A percentile compares a stretch with the other conserved stretches of the same genome.
These are phyloP conservation scores for Connochaetes taurinus DNA, from an alignment of 2,113 vertebrate species.

Conservation along the genomic window DNA sequence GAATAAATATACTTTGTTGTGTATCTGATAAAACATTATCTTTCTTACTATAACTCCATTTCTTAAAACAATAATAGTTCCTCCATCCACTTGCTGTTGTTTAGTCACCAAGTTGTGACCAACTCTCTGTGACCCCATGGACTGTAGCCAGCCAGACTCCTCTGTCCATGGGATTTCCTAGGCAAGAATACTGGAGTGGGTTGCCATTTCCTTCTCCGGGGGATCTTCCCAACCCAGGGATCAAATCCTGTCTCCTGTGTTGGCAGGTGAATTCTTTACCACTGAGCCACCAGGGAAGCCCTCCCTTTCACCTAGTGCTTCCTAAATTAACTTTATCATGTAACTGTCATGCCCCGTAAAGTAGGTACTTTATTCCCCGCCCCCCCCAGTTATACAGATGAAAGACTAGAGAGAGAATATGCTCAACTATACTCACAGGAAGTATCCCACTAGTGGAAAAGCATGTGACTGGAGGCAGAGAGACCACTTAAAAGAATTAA, in stretches of 20 bases:
- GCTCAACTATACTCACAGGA: neutral
- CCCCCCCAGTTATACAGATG: neutral
- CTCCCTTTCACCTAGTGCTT: neutral
- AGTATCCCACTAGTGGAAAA: neutral
- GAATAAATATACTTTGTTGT: neutral
- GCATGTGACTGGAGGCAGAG: neutral
- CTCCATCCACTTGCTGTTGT: neutral
- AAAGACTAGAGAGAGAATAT: neutral
- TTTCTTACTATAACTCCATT: neutral
- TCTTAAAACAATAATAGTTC: neutral
- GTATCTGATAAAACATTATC: neutral
- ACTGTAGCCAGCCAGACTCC: neutral
- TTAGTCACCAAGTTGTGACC: neutral
- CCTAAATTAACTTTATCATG: neutral
- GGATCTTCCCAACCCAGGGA: neutral
- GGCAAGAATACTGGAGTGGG: neutral
- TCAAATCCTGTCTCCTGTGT: neutral
- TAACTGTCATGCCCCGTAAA: neutral
- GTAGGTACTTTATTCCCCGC: neutral
- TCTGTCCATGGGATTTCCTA: neutral
- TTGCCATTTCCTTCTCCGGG: neutral
- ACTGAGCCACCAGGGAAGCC: neutral
- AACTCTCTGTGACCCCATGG: neutral
- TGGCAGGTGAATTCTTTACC: neutral
- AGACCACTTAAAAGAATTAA: neutral